Percentiles rank a stretch among this genome's conserved stretches.
Conservation (phyloP, 2,797 vertebrate species). For the Serranus cabrilla region DNA sequence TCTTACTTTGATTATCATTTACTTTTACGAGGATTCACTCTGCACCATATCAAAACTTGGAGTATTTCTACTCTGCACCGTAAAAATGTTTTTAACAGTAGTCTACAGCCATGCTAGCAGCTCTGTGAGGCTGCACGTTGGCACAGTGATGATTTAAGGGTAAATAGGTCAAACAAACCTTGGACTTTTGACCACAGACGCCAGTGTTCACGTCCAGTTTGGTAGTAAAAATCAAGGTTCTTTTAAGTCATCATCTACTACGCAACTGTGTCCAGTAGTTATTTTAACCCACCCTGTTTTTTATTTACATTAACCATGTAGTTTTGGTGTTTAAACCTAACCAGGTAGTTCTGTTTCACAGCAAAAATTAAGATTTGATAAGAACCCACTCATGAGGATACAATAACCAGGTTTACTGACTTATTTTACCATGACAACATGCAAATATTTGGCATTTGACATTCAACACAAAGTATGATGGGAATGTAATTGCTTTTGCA, state of each 20-base stretch:
- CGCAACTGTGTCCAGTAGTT: too few species aligned
- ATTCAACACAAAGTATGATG: not conserved
- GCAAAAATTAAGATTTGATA: too few species aligned
- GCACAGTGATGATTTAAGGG: not conserved
- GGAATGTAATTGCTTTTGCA: not conserved
- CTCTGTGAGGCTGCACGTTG: not conserved
- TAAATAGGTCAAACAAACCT: too few species aligned
- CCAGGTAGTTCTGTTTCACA: too few species aligned
- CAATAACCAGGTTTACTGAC: not conserved
- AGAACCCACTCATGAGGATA: too few species aligned
- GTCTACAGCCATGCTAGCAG: not conserved
- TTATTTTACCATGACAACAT: not conserved
- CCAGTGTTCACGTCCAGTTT: too few species aligned
- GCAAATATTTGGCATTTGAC: not conserved
- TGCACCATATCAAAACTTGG: not conserved
- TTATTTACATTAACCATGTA: too few species aligned
- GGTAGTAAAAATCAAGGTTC: too few species aligned
- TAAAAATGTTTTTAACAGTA: not conserved
- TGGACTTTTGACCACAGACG: too few species aligned
- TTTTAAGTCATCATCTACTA: too few species aligned
- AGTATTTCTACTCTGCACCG: not conserved
- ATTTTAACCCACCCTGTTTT: too few species aligned
- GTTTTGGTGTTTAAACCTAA: too few species aligned
- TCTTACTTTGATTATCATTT: not conserved
- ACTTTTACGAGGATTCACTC: not conserved